Evolutionary conservation across 2,888 invertebrate genomes (phyloP).

Genomic region (Tenthredo amoena): DNA sequence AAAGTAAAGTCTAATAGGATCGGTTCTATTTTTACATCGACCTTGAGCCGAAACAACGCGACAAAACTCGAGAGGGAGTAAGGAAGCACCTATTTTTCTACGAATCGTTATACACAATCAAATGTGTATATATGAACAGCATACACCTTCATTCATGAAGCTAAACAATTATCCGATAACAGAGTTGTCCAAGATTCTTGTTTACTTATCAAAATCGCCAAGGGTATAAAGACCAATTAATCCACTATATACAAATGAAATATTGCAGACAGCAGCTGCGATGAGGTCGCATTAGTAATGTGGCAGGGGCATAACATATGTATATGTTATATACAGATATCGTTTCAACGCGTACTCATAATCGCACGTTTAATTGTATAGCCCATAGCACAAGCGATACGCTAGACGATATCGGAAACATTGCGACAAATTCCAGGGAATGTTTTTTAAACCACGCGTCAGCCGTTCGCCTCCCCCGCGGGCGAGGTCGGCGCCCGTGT

Average conservation of each 20-base stretch:
- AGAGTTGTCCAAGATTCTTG: background rate
- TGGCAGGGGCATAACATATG: background rate
- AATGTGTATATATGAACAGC: background rate
- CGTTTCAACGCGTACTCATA: background rate
- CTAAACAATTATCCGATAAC: background rate
- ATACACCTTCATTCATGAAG: background rate
- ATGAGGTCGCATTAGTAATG: background rate
- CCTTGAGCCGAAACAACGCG: conserved; percentile 39
- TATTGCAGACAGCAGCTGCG: conserved; percentile 9
- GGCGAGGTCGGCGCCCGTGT: conserved; percentile 26
- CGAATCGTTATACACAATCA: background rate
- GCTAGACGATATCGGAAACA: background rate
- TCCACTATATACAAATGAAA: background rate
- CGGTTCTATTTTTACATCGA: conserved; percentile 45
- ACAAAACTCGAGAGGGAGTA: conserved; percentile 1
- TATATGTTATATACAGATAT: background rate
- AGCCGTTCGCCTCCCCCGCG: conserved; percentile 28
- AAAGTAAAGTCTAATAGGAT: conserved; percentile 29
- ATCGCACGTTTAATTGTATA: background rate
- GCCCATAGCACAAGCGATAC: background rate
- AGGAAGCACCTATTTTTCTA: background rate
- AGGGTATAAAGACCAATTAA: background rate
- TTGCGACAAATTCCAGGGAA: conserved; percentile 31
- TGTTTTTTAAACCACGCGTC: conserved; percentile 31
- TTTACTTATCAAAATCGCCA: background rate